phyloP scores from a whole-genome alignment of 2,888 invertebrate species.

The Caradrina kadenii region DNA sequence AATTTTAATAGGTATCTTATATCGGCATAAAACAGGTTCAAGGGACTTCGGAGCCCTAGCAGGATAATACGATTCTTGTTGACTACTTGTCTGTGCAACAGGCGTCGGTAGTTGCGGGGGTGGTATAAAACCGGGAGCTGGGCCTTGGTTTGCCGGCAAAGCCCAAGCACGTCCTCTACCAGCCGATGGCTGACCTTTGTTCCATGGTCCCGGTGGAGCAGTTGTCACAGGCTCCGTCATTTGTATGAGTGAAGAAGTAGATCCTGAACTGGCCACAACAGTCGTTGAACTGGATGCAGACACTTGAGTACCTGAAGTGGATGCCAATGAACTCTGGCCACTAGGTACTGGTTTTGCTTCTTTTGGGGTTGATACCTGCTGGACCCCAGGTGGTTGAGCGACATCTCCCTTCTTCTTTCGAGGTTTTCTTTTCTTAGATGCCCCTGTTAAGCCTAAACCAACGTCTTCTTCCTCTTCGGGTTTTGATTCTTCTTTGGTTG shows the following conservation, averaged over 20 bases:
- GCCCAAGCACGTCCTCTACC: conserved; percentile 31
- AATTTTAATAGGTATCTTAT: conserved; percentile 78
- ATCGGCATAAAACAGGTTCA: conserved; percentile 63
- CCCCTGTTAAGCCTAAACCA: conserved; percentile 58
- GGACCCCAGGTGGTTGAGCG: conserved; percentile 17
- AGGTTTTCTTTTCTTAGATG: conserved; percentile 61
- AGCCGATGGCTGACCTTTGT: conserved; percentile 7
- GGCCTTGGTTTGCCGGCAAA: not conserved
- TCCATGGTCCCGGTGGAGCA: conserved; percentile 13
- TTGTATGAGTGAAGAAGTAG: conserved; percentile 17
- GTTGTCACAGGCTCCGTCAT: not conserved
- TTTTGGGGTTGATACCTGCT: conserved; percentile 8
- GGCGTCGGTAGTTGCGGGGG: not conserved
- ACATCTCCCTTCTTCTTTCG: conserved; percentile 55
- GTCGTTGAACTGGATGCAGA: too few relatives aligned
- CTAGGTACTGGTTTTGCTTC: conserved; percentile 3
- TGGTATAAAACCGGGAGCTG: not conserved
- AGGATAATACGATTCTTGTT: not conserved
- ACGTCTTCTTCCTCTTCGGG: conserved; percentile 48
- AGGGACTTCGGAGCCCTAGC: conserved; percentile 18
- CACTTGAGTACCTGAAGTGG: not conserved
- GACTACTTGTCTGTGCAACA: not conserved
- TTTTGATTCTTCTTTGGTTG: conserved; percentile 13
- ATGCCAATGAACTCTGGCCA: not conserved
- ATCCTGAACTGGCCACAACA: not conserved